Evolutionary conservation across 2,888 invertebrate genomes (phyloP).

Genomic region (Rhingia rostrata): DNA sequence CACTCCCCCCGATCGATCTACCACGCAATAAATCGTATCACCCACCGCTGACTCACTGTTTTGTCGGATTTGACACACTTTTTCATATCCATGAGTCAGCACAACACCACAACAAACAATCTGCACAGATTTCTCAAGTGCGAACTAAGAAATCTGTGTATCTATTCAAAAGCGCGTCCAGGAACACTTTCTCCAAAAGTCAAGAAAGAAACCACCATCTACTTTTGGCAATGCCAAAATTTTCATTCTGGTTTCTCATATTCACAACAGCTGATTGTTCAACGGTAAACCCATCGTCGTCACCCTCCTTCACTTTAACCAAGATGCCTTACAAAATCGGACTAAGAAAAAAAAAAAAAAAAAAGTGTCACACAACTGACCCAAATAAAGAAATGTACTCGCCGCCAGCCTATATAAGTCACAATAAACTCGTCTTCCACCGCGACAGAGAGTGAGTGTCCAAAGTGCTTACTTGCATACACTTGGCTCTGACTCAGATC

Average conservation of each 20-base stretch:
- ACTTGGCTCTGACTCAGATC: conserved; percentile 60
- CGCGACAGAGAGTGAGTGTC: background rate
- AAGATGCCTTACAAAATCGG: background rate
- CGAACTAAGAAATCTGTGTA: conserved; percentile 25
- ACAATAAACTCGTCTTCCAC: background rate
- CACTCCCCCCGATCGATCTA: background rate
- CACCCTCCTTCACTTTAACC: background rate
- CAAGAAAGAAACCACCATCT: background rate
- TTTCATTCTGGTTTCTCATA: background rate
- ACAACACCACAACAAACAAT: background rate
- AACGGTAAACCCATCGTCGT: background rate
- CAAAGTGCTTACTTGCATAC: background rate
- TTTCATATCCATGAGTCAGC: background rate
- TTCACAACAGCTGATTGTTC: background rate
- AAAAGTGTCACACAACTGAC: conserved; percentile 52
- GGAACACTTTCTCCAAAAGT: conserved; percentile 46
- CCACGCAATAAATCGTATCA: background rate
- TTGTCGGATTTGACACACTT: background rate
- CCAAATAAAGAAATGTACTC: conserved; percentile 61
- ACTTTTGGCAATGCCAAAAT: conserved; percentile 1
- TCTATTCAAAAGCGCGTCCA: conserved; percentile 16
- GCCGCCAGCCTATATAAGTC: conserved; percentile 15
- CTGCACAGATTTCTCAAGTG: conserved; percentile 19
- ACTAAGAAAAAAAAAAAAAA: conserved; percentile 1
- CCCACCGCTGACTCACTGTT: background rate